Evolutionary conservation across 2,888 invertebrate genomes (phyloP).

Genomic region (Caenorhabditis doughertyi): DNA sequence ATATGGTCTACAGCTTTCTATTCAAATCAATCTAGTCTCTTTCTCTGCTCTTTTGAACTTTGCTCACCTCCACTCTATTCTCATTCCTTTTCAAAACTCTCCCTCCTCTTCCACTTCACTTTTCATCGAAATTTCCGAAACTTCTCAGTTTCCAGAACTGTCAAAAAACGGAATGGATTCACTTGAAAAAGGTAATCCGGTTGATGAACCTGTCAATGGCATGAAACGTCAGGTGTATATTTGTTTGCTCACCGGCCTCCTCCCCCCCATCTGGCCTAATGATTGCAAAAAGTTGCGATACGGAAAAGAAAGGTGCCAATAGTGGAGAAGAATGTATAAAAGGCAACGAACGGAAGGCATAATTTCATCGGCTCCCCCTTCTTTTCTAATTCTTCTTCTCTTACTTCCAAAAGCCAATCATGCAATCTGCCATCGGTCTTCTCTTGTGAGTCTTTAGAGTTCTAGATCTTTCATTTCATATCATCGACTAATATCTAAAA

Average conservation of each 20-base stretch:
- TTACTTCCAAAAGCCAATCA: constrained; percentile 6
- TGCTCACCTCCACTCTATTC: not conserved
- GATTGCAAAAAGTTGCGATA: constrained; percentile 59
- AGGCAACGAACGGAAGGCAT: constrained; percentile 15
- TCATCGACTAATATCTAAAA: constrained; percentile 47
- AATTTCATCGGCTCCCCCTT: constrained; percentile 21
- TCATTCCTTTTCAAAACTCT: not conserved
- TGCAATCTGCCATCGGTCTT: constrained; percentile 53
- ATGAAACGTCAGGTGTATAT: constrained; percentile 35
- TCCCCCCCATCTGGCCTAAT: too few species aligned
- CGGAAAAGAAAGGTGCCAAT: constrained; percentile 54
- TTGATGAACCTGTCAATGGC: constrained; percentile 52
- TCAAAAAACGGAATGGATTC: constrained; percentile 40
- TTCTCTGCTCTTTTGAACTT: constrained; percentile 29
- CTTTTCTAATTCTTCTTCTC: not conserved
- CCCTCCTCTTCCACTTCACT: not conserved
- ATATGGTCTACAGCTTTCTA: too few species aligned
- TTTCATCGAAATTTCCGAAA: not conserved
- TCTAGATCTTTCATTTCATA: not conserved
- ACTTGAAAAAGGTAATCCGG: constrained; percentile 43
- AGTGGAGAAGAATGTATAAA: constrained; percentile 29
- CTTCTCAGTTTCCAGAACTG: constrained; percentile 35
- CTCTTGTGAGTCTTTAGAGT: constrained; percentile 52
- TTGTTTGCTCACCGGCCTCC: constrained; percentile 56
- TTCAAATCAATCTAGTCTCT: not conserved